Conservation (phyloP, 1,140 invertebrate species). For the Orius insidiosus region DNA sequence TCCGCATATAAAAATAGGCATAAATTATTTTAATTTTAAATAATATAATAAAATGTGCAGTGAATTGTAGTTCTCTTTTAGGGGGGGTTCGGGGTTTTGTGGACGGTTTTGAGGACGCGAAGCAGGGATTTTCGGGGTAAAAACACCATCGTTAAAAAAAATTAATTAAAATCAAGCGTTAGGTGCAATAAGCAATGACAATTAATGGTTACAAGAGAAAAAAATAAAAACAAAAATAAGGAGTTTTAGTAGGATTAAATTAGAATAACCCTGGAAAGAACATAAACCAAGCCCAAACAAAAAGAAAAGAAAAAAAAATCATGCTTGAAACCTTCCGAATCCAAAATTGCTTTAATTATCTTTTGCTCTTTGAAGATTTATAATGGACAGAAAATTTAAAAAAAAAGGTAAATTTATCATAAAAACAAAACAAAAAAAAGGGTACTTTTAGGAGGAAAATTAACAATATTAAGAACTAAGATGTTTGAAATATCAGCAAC, state of each 20-base stretch:
- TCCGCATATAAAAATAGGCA: neutral
- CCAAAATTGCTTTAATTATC: no score
- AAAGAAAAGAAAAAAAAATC: constrained; percentile 11
- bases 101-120: neutral
- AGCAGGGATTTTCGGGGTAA: neutral
- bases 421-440: no score
- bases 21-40: constrained; percentile 1
- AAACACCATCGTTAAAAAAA: neutral
- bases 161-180: neutral
- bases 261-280: neutral
- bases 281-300: neutral
- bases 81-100: neutral
- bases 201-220: neutral
- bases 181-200: no score
- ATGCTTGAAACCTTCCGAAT: no score
- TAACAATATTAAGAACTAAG: no score
- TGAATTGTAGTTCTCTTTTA: constrained; percentile 8
- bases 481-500: no score
- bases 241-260: neutral
- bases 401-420: no score
- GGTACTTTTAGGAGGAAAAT: no score
- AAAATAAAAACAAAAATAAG: constrained; percentile 18
- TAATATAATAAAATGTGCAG: constrained; percentile 7
- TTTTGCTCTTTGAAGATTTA: no score
- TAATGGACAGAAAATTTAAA: no score